Evolutionary conservation across 2,113 vertebrate genomes (phyloP).

Genomic region (Apeltes quadracus): DNA sequence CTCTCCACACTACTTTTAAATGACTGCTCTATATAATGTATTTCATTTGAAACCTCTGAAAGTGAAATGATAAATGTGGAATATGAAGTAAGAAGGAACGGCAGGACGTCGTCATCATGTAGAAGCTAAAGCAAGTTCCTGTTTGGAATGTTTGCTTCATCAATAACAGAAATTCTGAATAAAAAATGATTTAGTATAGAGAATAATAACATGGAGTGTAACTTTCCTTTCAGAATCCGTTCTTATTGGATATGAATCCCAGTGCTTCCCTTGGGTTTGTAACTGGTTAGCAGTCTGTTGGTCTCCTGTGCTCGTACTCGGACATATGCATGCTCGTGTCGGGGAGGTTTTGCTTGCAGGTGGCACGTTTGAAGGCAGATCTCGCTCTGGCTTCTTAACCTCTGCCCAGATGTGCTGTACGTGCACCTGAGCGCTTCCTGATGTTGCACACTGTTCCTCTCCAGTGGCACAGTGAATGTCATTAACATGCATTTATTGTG

Average conservation of each 20-base stretch:
- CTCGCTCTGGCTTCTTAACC: constrained; percentile 28
- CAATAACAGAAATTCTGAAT: neutral
- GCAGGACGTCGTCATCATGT: neutral
- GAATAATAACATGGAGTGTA: neutral
- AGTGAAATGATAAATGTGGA: neutral
- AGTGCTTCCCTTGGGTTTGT: too few relatives aligned
- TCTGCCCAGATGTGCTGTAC: constrained; percentile 45
- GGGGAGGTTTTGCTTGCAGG: neutral
- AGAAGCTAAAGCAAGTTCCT: neutral
- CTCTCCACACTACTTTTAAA: neutral
- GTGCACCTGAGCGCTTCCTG: constrained; percentile 31
- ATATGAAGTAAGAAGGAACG: too few relatives aligned
- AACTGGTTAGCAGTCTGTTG: too few relatives aligned
- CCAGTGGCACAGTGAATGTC: neutral
- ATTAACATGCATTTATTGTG: too few relatives aligned
- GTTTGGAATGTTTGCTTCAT: neutral
- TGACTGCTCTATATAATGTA: neutral
- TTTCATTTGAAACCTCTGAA: neutral
- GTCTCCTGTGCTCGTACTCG: too few relatives aligned
- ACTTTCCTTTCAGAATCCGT: neutral
- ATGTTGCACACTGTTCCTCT: neutral
- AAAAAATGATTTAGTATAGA: too few relatives aligned
- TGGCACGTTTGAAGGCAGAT: constrained; percentile 10
- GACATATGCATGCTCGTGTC: too few relatives aligned
- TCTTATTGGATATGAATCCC: neutral